A percentile compares a stretch with the other conserved stretches of the same genome.
phyloP scores from a whole-genome alignment of 2,888 invertebrate species.

The Helicoverpa assulta region DNA sequence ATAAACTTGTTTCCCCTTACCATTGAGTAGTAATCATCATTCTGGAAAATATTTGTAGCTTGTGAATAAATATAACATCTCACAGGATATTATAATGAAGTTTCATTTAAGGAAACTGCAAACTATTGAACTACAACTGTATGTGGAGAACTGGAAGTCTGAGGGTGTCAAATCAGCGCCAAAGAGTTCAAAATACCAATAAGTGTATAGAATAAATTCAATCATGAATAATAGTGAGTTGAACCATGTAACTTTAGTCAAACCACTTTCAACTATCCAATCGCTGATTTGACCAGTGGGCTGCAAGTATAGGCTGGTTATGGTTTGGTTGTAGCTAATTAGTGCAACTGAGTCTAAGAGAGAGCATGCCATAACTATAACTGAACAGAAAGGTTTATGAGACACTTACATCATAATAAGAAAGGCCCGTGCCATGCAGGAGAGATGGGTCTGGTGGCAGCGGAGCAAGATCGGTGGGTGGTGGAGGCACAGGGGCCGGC shows the following conservation, averaged over 20 bases:
- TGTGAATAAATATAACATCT: background rate
- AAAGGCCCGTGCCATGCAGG: conserved; percentile 82
- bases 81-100: background rate
- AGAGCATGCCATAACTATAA: background rate
- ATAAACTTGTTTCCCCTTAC: conserved; percentile 86
- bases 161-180: background rate
- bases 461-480: conserved; percentile 80
- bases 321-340: too few relatives aligned
- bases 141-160: background rate
- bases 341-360: too few relatives aligned
- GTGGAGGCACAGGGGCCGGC: conserved; percentile 78
- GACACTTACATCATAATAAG: conserved; percentile 85
- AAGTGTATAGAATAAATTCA: too few relatives aligned
- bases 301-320: too few relatives aligned
- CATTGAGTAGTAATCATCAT: conserved; percentile 88
- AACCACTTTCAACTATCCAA: too few relatives aligned
- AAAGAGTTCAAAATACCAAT: too few relatives aligned
- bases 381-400: background rate
- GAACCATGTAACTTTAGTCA: too few relatives aligned
- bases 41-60: conserved; percentile 66
- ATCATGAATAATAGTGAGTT: too few relatives aligned
- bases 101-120: background rate
- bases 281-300: too few relatives aligned
- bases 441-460: conserved; percentile 78
- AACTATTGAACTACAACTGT: background rate